Evolutionary conservation across 2,888 invertebrate genomes (phyloP).

Genomic region (Tiphia femorata): DNA sequence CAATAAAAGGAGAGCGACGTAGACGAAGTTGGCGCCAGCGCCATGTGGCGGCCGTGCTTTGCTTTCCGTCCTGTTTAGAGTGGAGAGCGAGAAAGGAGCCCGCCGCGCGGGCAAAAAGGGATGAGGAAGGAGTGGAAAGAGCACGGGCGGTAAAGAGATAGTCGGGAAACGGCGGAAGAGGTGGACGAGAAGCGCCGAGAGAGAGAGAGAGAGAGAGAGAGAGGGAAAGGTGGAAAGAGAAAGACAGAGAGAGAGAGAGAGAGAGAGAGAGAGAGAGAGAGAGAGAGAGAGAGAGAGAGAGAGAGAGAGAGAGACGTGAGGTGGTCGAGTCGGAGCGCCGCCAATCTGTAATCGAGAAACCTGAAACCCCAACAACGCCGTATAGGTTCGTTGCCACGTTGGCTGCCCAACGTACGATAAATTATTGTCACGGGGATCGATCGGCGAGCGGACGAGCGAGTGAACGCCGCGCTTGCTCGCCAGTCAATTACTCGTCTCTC

Average conservation of each 20-base stretch:
- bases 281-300: constrained; percentile 3
- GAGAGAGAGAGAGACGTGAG: constrained; percentile 5
- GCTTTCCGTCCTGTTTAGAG: neutral
- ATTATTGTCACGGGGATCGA: constrained; percentile 16
- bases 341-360: constrained; percentile 26
- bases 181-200: neutral
- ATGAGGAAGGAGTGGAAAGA: neutral
- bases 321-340: constrained; percentile 2
- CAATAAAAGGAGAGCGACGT: constrained; percentile 45
- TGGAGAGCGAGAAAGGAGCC: neutral
- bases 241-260: neutral
- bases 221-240: neutral
- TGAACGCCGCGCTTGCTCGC: too few relatives aligned
- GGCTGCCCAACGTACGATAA: constrained; percentile 4
- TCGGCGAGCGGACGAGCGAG: constrained; percentile 1
- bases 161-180: neutral
- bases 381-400: constrained; percentile 8
- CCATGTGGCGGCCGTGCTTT: constrained; percentile 47
- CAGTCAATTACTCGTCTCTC: constrained; percentile 2
- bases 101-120: constrained; percentile 4
- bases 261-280: neutral
- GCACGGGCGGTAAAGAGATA: constrained; percentile 11
- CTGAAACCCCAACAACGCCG: constrained; percentile 12
- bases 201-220: neutral
- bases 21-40: constrained; percentile 55